These are phyloP conservation scores for Helicoverpa zea DNA, from an alignment of 1,140 invertebrate species.

Conservation along the genomic window DNA sequence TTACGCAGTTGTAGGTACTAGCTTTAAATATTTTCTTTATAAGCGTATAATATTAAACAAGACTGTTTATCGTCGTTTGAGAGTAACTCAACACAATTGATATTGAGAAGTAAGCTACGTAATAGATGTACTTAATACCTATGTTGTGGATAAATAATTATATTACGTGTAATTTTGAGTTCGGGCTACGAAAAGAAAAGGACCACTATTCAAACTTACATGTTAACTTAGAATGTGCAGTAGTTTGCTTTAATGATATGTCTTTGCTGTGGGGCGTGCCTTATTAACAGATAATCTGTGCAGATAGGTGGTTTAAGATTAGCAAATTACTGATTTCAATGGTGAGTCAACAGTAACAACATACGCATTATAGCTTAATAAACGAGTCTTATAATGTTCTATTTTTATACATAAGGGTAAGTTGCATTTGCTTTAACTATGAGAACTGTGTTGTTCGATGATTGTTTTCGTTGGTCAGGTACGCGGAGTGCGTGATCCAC, in stretches of 20 bases:
- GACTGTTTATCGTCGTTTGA: neutral
- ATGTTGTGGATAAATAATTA: neutral
- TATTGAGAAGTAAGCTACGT: conserved; percentile 15
- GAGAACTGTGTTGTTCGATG: neutral
- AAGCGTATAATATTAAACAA: neutral
- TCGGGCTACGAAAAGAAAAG: neutral
- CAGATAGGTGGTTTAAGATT: neutral
- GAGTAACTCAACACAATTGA: conserved; percentile 14
- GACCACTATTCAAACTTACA: neutral
- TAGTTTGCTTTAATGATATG: too few species aligned
- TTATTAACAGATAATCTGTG: neutral
- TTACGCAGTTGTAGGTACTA: neutral
- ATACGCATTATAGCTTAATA: neutral
- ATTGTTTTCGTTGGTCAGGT: conserved; percentile 60
- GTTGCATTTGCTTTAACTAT: neutral
- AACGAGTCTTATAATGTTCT: neutral
- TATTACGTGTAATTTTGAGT: neutral
- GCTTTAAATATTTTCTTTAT: conserved; percentile 8
- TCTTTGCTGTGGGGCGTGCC: too few species aligned
- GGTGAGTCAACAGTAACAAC: conserved; percentile 5
- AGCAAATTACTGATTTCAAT: neutral
- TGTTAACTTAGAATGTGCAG: too few species aligned
- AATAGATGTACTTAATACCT: neutral
- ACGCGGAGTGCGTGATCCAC: conserved; percentile 86
- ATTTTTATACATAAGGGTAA: neutral